phyloP scores from a whole-genome alignment of 2,113 vertebrate genomes.

The Alligator sinensis region DNA sequence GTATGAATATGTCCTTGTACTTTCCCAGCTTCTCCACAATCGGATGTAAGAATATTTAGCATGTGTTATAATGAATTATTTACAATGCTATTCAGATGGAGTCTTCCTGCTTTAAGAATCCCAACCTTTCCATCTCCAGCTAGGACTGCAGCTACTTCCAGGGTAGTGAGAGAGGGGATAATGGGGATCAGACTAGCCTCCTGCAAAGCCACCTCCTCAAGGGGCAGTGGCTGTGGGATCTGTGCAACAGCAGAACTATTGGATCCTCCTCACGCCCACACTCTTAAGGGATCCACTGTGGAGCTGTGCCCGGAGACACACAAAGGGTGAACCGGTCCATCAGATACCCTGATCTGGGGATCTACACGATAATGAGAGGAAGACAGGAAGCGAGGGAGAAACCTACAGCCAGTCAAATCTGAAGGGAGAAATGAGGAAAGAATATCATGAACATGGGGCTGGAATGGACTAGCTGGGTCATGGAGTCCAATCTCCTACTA shows the following conservation, averaged over 20 bases:
- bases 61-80: not conserved
- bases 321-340: too few relatives aligned
- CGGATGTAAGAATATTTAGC: not conserved
- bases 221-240: too few relatives aligned
- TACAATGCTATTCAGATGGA: not conserved
- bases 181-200: not conserved
- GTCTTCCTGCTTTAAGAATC: not conserved
- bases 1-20: not conserved
- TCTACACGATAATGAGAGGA: not conserved
- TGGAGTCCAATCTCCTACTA: too few relatives aligned
- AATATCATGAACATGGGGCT: not conserved
- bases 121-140: not conserved
- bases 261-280: too few relatives aligned
- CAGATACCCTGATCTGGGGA: too few relatives aligned
- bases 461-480: too few relatives aligned
- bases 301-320: too few relatives aligned
- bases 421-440: not conserved
- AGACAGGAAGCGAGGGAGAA: not conserved
- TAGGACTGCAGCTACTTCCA: accelerated
- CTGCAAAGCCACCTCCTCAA: too few relatives aligned
- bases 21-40: not conserved
- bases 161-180: accelerated
- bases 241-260: not conserved
- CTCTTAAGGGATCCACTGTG: too few relatives aligned
- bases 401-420: not conserved